phyloP scores from a whole-genome alignment of 2,888 invertebrate species.

The Synanthedon vespiformis region DNA sequence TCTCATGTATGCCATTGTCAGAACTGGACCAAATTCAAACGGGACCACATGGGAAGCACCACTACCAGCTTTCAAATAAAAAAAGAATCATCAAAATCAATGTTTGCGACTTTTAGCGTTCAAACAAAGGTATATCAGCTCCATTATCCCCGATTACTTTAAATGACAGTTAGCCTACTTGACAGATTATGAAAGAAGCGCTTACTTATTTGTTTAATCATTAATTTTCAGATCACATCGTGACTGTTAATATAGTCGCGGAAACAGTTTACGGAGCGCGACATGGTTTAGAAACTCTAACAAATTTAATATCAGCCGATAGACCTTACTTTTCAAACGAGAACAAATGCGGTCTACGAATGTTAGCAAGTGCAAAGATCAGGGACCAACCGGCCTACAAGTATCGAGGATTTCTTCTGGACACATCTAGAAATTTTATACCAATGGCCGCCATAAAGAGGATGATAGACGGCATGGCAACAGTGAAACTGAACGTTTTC shows the following conservation, averaged over 20 bases:
- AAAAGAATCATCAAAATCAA: too few species aligned
- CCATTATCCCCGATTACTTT: too few species aligned
- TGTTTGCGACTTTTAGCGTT: too few species aligned
- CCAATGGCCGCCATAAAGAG: conserved; percentile 76
- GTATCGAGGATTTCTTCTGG: conserved; percentile 89
- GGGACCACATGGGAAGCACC: too few species aligned
- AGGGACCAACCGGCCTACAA: conserved; percentile 83
- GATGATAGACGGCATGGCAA: conserved; percentile 87
- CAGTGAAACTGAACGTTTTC: conserved; percentile 90
- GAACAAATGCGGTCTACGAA: conserved; percentile 64
- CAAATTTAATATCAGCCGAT: conserved; percentile 72
- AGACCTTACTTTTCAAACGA: conserved; percentile 25
- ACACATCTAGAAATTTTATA: conserved; percentile 90
- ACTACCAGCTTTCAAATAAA: too few species aligned
- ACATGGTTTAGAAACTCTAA: conserved; percentile 81
- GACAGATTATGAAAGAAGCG: too few species aligned
- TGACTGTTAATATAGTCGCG: conserved; percentile 68
- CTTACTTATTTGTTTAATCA: too few species aligned
- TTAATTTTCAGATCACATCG: conserved; percentile 42
- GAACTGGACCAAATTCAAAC: too few species aligned
- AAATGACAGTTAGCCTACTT: too few species aligned
- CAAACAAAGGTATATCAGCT: too few species aligned
- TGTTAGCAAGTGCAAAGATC: conserved; percentile 74
- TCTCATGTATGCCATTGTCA: too few species aligned
- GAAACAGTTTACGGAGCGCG: conserved; percentile 79